These are phyloP conservation scores for Pherbina coryleti DNA, from an alignment of 2,888 invertebrate genomes.

Conservation along the genomic window DNA sequence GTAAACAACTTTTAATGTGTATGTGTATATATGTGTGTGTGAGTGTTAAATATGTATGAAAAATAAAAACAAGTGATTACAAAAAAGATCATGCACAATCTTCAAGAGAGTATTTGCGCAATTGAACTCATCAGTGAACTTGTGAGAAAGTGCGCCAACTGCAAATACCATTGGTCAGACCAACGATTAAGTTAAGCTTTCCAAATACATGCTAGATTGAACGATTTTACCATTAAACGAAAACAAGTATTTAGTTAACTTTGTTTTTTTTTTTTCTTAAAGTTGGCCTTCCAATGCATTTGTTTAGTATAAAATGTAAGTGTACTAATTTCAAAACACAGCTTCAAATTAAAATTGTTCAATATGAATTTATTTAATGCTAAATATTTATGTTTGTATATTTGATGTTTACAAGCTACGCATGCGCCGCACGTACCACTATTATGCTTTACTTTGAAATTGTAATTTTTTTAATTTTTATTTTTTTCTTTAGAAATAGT, in stretches of 20 bases:
- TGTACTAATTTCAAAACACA: too few species aligned
- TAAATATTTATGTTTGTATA: conserved; percentile 23
- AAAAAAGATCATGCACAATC: background rate
- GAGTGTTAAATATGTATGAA: background rate
- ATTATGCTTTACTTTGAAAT: conserved; percentile 21
- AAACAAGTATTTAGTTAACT: too few species aligned
- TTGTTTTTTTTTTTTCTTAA: too few species aligned
- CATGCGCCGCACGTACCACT: conserved; percentile 12
- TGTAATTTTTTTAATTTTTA: conserved; percentile 23
- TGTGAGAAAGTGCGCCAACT: background rate
- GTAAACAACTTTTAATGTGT: conserved; percentile 9
- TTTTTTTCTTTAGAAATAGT: conserved; percentile 19
- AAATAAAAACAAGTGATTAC: conserved; percentile 10
- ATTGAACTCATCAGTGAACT: background rate
- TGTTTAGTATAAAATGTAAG: too few species aligned
- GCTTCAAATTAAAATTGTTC: conserved; percentile 12
- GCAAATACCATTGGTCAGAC: background rate
- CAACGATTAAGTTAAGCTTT: too few species aligned
- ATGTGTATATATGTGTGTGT: background rate
- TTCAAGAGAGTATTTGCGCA: background rate
- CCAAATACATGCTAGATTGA: too few species aligned
- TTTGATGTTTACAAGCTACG: conserved; percentile 18
- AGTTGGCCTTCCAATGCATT: too few species aligned
- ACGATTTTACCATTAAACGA: too few species aligned
- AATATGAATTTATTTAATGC: background rate